Conservation (phyloP, 2,113 vertebrate species). For the Damaliscus lunatus region DNA sequence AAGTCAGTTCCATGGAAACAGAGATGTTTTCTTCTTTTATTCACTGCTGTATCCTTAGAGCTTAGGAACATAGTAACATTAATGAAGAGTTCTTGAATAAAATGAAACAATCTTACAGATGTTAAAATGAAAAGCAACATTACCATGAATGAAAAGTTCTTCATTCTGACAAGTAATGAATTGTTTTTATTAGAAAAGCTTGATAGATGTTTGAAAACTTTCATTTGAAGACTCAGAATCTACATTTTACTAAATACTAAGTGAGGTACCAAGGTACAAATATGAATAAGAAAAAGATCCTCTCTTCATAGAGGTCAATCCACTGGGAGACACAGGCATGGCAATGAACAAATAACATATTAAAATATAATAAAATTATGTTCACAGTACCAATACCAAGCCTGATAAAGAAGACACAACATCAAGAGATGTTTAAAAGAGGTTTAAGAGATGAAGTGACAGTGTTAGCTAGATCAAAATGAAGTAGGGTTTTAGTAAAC, state of each 20-base stretch:
- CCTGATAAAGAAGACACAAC: background rate
- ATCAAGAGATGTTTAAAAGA: background rate
- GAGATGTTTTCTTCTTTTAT: background rate
- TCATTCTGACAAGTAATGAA: background rate
- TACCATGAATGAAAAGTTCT: background rate
- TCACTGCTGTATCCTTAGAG: background rate
- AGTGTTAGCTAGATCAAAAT: background rate
- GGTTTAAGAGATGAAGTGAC: background rate
- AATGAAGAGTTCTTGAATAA: background rate
- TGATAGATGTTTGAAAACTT: background rate
- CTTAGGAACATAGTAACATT: background rate
- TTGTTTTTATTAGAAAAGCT: conserved; percentile 34
- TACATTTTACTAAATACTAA: background rate
- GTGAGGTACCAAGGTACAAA: background rate
- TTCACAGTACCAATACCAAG: background rate
- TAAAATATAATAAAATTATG: background rate
- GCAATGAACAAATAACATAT: background rate
- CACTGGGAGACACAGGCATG: background rate
- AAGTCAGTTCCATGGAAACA: background rate
- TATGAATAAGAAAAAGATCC: background rate
- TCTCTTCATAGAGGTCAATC: background rate
- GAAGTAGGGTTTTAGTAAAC: background rate
- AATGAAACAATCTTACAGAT: background rate
- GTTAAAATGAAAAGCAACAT: background rate
- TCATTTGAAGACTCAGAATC: background rate